Evolutionary conservation across 2,113 vertebrate species (phyloP).

Genomic region (Capra hircus): DNA sequence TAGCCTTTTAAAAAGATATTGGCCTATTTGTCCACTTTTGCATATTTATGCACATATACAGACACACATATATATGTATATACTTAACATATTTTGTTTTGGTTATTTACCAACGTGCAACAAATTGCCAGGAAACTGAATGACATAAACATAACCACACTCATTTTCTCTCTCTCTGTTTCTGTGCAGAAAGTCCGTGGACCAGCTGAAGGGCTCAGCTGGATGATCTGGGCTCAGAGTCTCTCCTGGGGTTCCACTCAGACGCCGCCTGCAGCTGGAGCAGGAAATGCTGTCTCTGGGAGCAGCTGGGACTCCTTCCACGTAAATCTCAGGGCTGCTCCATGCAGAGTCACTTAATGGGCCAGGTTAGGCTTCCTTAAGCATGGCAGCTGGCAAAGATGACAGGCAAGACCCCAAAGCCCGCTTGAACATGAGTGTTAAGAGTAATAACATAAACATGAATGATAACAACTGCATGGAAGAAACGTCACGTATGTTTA

Average conservation of each 20-base stretch:
- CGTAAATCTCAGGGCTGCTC: background rate
- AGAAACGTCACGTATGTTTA: fast-evolving
- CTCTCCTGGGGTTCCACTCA: background rate
- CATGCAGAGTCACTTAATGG: background rate
- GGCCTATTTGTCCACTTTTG: background rate
- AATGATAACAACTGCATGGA: background rate
- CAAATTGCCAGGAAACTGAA: background rate
- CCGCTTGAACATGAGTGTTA: too few relatives aligned
- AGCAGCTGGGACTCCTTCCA: too few relatives aligned
- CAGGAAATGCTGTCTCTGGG: background rate
- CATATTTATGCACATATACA: background rate
- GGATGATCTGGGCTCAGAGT: background rate
- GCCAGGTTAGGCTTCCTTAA: background rate
- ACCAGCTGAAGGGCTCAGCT: background rate
- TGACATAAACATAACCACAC: background rate
- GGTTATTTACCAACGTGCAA: background rate
- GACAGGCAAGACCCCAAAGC: background rate
- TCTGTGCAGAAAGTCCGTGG: background rate
- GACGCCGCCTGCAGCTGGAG: background rate
- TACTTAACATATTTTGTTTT: background rate
- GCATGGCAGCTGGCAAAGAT: background rate
- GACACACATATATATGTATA: too few relatives aligned
- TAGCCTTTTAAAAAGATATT: background rate
- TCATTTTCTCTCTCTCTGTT: background rate
- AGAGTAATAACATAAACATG: background rate